Base-by-base conservation (phyloP, 2,797 vertebrate genomes). In the Gymnothorax javanicus region DNA sequence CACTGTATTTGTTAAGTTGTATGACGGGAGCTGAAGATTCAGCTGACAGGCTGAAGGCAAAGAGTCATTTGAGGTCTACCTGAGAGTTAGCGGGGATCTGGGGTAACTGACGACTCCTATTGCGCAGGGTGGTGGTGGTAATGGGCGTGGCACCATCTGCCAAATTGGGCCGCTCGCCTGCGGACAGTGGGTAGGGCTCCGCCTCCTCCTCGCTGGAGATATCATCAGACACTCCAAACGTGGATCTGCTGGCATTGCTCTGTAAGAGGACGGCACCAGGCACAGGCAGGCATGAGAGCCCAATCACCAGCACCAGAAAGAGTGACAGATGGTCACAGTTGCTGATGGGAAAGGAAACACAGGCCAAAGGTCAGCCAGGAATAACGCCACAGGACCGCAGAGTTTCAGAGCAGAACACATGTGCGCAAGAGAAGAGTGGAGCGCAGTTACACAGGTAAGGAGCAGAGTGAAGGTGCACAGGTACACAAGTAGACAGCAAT, bases 121-220 rank as follows among this genome's bases (percentile, higher is more conserved):
- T 96, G 90, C 96, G 95, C 56, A 97, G 92, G 69, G 91, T 91
- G 0, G 90, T 92, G 89, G 94, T 91, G 0, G 90, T 92, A 89
- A 94, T 91, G 83, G 95, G 93, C 11, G 95, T 93, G 5, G 93
- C 93, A 57, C 94, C 94, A 13, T 95, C 94, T 13, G 91, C 2
- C 58, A 95, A 79, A 0, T 92, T 90, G 83, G 92, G 94, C n/a
- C 71, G 88, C 7, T 96, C 75, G 15, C 93, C 17, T 67, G 91
- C 8, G 60, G 91, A 91, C 60, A 92, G 89, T 4, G 92, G 94
- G 17, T 59, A 23, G 0, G 90, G 89, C 59, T 92, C 95, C 0
- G 93, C 83, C 0, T 98, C 98, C 86, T 99, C 98, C 58, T 99
- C 98, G 17, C 97, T 99, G 2, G 98, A 99, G 75, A 97, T 93